These are phyloP conservation scores for Melanotaenia pygmaea DNA, from an alignment of 2,797 vertebrate species.

Conservation along the genomic window DNA sequence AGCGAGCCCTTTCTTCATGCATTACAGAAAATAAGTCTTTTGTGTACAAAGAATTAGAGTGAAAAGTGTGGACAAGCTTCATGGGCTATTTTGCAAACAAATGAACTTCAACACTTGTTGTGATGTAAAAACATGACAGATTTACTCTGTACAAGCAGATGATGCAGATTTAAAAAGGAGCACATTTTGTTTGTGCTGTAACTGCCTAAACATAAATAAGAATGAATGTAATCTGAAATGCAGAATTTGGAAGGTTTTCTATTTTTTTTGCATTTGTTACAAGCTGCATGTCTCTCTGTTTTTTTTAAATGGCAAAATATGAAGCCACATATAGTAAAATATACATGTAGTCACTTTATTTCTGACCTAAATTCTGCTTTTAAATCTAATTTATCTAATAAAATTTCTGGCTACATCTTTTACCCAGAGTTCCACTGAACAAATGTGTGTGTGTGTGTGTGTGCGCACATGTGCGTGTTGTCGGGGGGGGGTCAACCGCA, in stretches of 20 bases:
- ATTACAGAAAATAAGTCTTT: conserved; percentile 61
- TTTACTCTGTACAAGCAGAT: conserved; percentile 5
- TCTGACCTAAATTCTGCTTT: conserved; percentile 17
- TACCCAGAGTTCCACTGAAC: neutral
- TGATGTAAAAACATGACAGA: conserved; percentile 38
- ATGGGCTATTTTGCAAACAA: conserved; percentile 48
- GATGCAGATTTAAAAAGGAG: conserved; percentile 21
- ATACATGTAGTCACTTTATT: neutral
- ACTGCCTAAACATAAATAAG: neutral
- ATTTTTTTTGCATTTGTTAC: neutral
- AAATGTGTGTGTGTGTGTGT: neutral
- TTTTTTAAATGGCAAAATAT: neutral
- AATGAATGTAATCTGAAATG: neutral
- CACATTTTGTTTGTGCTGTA: neutral
- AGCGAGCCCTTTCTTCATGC: conserved; percentile 54
- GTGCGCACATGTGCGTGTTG: too few relatives aligned
- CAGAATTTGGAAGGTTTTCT: neutral
- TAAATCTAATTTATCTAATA: neutral
- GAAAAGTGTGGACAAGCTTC: conserved; percentile 28
- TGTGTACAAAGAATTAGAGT: conserved; percentile 44
- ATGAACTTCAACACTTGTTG: conserved; percentile 23
- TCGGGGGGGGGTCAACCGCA: neutral
- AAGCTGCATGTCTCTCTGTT: neutral
- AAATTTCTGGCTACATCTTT: neutral
- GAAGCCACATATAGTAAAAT: neutral